Evolutionary conservation across 2,888 invertebrate species (phyloP), one percentile per base, ranked within the genome.

Genomic region (Volucella inanis): DNA sequence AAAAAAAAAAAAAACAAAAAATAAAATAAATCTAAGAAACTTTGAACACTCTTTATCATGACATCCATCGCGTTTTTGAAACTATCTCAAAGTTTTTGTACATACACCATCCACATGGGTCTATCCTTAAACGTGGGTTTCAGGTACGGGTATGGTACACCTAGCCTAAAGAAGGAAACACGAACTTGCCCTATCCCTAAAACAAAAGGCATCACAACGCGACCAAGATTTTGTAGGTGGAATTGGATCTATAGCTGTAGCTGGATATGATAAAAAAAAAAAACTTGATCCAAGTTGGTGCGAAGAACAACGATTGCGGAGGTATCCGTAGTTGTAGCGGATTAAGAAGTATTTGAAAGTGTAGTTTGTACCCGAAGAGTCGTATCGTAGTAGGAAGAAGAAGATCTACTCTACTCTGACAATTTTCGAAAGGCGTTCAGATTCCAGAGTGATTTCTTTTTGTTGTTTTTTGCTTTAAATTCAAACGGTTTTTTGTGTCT

Each of bases 11-110:
- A 22, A 22, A 22, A 22, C 2, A 55, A 62, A 31, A 65, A 38
- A 64, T 14, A 41, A 43, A 15, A 38, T 31, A 75, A 15, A 31
- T 0, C 10, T 38, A 45, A 72, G 54, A 45, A 68, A 83, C 68
- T 64, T 78, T 71, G 72, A 83, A 64, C 82, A 62, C 55, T 43
- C 74, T 78, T 59, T 65, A 83, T 78, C 83, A 55, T 78, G 83
- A 74, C 78, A 78, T 78, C 78, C 78, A 59, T 55, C 38, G 18
- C 31, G n/a, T 22, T 49, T 50, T 68, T 59, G 39, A 61, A 72
- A 72, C 61, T 61, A 72, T 71, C 59, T 49, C 47, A n/a, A 71
- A 59, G 18, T 71, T 61, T 64, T 31, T 55, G 14, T 11, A 45
- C 11, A 45, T 12, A 45, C 12, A 12, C 45, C 45, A 45, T 12